Evolutionary conservation across 2,888 invertebrate genomes (phyloP), one percentile per base, ranked within the genome.

Genomic region (Drosophila subsilvestris): DNA sequence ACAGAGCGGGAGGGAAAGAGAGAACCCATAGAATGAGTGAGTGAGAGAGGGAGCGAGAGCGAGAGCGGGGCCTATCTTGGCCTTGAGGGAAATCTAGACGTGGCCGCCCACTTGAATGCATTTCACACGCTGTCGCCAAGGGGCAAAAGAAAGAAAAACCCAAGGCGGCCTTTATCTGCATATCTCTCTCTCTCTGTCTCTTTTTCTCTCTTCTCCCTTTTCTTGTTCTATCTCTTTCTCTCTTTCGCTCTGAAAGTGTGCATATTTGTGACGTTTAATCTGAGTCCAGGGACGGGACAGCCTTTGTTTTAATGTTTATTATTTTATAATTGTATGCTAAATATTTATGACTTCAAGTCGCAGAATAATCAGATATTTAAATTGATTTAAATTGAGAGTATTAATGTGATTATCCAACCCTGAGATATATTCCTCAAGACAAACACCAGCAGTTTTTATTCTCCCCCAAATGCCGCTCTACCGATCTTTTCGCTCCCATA

Each of bases 61-160:
- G 22, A 17, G 29, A 47, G 44, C 5, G 20, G 14, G 27, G 66
- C 44, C 58, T 75, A 70, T 77, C 75, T 78, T 62, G 63, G 72
- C 70, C 70, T 71, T 71, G 72, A 63, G 63, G 55, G 58, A 70
- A 37, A 37, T 37, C 37, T 37, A 37, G 37, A 37, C 53, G 51
- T 49, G 20, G 51, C 44, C 72, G 57, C 73, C 63, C 73, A 57
- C 70, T 47, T 48, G 76, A 47, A 50, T 73, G 73, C 73, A 73
- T 73, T 66, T 85, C 85, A 86, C 85, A 88, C 87, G 87, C 82
- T 82, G 86, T 85, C 80, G 68, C 47, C 79, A 65, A 55, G 63
- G 51, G 32, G n/a, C 48, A 43, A 48, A 47, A 55, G 57, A 61
- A 66, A 75, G 75, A 72, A 60, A 59, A 59, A 43, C 43, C 67